Conservation (phyloP, 1,140 invertebrate genomes). For the Drusus annulatus region DNA sequence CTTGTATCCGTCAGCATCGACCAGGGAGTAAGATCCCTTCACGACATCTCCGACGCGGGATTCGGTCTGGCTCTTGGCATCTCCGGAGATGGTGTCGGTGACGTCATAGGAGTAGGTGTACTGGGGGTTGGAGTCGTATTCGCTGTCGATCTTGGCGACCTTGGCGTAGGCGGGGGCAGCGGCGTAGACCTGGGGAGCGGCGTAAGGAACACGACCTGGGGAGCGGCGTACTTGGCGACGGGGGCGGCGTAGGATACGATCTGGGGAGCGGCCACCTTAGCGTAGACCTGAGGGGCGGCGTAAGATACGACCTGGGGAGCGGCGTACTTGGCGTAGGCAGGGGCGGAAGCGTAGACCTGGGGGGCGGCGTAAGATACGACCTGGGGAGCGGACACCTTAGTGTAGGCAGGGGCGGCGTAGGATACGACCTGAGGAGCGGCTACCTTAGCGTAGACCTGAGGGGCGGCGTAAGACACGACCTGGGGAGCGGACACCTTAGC, state of each 20-base stretch:
- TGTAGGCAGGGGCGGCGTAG: conserved; percentile 60
- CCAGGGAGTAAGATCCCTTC: conserved; percentile 76
- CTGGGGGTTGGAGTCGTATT: conserved; percentile 76
- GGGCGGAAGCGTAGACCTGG: conserved; percentile 61
- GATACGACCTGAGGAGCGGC: conserved; percentile 58
- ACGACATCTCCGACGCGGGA: conserved; percentile 76
- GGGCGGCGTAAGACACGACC: too few relatives aligned
- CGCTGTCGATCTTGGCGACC: conserved; percentile 62
- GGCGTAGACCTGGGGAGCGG: conserved; percentile 59
- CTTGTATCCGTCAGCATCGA: conserved; percentile 77
- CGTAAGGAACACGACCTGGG: conserved; percentile 62
- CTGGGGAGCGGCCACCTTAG: conserved; percentile 59
- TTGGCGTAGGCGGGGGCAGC: conserved; percentile 66
- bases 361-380: conserved; percentile 62
- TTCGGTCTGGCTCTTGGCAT: conserved; percentile 70
- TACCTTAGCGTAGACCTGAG: conserved; percentile 54
- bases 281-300: conserved; percentile 52
- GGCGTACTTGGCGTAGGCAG: too few relatives aligned
- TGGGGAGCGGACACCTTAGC: too few relatives aligned
- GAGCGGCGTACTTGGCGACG: conserved; percentile 62
- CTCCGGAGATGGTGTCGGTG: conserved; percentile 74
- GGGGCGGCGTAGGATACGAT: conserved; percentile 61
- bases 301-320: conserved; percentile 54
- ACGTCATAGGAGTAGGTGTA: conserved; percentile 80
- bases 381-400: conserved; percentile 53